Evolutionary conservation across 1,140 invertebrate genomes (phyloP), one percentile per base, ranked within the genome.

Genomic region (Drosophila mayri): DNA sequence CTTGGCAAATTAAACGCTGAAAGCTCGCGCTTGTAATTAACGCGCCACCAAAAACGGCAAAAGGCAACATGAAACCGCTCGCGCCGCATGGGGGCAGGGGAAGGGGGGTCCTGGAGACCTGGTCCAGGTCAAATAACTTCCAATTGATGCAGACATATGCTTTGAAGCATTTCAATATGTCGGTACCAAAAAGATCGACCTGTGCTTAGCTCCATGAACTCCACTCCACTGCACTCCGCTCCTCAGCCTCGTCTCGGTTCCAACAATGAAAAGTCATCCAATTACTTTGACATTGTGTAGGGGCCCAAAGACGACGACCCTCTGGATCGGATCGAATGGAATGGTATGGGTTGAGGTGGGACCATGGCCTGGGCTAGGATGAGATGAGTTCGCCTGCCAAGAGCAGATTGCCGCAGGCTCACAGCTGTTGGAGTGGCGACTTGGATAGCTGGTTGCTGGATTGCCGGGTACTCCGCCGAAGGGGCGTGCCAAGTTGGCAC

Each of bases 221-320:
- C 50, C 18, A 55, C 25, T 59, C 16, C 32, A 20, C 18, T 40
- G 4, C 28, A 9, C 44, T 10, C 32, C 32, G 3, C 30, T 22
- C 32, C 37, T 20, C 20, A 4, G 43, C n/a, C 60, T 18, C 43
- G 8, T 62, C 14, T 38, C 40, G 32, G n/a, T 2, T 57, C 50
- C 57, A 49, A 59, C 79, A 83, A 75, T 73, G 71, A 71, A 83
- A 88, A 87, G 64, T 88, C 84, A 88, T 90, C 84, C 84, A 88
- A 88, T 88, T 88, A 88, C 73, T 88, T 88, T 88, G 84, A 90
- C 84, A 88, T 88, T 84, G 80, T 83, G 75, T 60, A 65, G 46
- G 59, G 81, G 40, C 18, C 41, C 28, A 11, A 37, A 32, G 61
- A 40, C 22, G 35, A 59, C 28, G 61, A 55, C 55, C 37, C 61